These are phyloP conservation scores for Petrocephalus microphthalmus DNA, from an alignment of 2,113 vertebrate species.

Conservation along the genomic window DNA sequence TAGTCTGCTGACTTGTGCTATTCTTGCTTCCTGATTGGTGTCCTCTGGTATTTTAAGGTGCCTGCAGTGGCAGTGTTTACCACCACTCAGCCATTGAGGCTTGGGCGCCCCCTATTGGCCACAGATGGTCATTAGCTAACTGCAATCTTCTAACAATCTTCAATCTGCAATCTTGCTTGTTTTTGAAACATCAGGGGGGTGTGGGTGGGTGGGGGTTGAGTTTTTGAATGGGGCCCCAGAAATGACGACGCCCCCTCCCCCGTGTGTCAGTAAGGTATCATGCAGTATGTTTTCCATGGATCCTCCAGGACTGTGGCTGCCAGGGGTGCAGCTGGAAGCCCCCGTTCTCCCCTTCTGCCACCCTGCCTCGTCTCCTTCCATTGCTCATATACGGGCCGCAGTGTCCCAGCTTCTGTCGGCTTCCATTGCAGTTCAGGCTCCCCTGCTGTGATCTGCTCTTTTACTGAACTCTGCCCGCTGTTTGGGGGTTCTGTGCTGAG, in stretches of 20 bases:
- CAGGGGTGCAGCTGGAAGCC: not conserved
- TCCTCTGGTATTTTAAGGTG: not conserved
- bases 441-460: not conserved
- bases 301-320: not conserved
- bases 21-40: not conserved
- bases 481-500: not conserved
- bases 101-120: not conserved
- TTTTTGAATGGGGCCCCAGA: not conserved
- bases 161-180: too few relatives aligned
- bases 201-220: not conserved
- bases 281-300: not conserved
- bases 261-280: not conserved
- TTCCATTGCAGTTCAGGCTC: not conserved
- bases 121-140: not conserved
- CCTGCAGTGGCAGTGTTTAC: not conserved
- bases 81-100: not conserved
- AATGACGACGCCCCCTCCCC: not conserved
- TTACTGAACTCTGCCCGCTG: not conserved
- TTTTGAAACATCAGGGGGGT: not conserved
- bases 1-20: not conserved
- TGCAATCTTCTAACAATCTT: not conserved
- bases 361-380: not conserved
- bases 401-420: not conserved
- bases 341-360: not conserved
- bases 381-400: not conserved